Conservation (phyloP, 1,140 invertebrate genomes). For the Ganaspis sp. region DNA sequence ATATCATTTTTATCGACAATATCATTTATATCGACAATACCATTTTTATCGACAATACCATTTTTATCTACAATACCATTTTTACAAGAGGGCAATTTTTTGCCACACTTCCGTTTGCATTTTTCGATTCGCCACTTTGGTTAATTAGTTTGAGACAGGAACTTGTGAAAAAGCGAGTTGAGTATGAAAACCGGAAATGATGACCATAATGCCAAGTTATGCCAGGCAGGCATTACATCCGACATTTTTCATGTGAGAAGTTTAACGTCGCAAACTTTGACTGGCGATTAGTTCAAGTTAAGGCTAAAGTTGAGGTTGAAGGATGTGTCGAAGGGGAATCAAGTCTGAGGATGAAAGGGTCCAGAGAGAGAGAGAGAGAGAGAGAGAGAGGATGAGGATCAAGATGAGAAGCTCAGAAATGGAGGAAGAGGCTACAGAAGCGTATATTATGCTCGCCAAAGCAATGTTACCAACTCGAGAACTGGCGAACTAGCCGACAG, state of each 20-base stretch:
- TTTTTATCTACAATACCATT: too few relatives aligned
- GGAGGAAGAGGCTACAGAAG: constrained; percentile 27
- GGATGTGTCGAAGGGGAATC: neutral
- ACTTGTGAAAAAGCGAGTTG: constrained; percentile 29
- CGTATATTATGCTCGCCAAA: constrained; percentile 67
- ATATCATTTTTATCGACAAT: too few relatives aligned
- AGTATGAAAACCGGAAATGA: constrained; percentile 36
- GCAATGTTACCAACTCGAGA: constrained; percentile 73
- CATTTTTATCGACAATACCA: too few relatives aligned
- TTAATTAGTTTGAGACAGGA: constrained; percentile 20
- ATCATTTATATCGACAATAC: too few relatives aligned
- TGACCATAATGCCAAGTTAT: constrained; percentile 24
- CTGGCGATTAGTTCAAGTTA: too few relatives aligned
- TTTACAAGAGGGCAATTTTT: too few relatives aligned
- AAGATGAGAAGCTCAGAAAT: constrained; percentile 31
- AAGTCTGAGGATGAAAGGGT: constrained; percentile 10
- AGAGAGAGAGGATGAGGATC: constrained; percentile 34
- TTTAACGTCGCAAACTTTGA: neutral
- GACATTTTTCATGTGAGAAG: neutral
- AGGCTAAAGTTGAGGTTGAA: neutral
- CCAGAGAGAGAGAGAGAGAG: too few relatives aligned
- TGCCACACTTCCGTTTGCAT: too few relatives aligned
- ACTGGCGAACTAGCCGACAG: constrained; percentile 74
- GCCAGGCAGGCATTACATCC: neutral
- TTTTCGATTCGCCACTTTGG: neutral